These are phyloP conservation scores for Acheta domesticus DNA, from an alignment of 2,888 invertebrate genomes.

Conservation along the genomic window DNA sequence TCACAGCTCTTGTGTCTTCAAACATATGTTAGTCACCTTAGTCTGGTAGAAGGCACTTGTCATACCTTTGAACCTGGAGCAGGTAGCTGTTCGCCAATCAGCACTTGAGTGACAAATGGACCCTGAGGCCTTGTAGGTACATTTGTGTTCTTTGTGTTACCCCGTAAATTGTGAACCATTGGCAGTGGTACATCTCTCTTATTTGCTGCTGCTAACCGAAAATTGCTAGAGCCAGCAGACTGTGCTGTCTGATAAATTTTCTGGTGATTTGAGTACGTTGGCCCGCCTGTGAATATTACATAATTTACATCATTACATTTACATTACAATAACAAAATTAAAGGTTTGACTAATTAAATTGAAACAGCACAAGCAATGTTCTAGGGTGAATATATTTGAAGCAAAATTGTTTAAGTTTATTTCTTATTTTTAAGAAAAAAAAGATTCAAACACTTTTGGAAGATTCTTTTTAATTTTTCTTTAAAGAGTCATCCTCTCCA, in stretches of 20 bases:
- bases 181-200: constrained; percentile 35
- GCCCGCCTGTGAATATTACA: not conserved
- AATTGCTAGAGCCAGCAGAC: not conserved
- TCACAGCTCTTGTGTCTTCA: too few relatives aligned
- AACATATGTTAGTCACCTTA: too few relatives aligned
- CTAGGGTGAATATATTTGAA: too few relatives aligned
- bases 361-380: too few relatives aligned
- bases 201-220: not conserved
- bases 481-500: too few relatives aligned
- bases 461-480: too few relatives aligned
- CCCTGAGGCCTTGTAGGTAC: constrained; percentile 46
- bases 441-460: too few relatives aligned
- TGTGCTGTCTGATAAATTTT: constrained; percentile 19
- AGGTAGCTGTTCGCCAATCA: constrained; percentile 49
- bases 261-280: not conserved
- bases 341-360: too few relatives aligned
- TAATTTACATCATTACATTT: too few relatives aligned
- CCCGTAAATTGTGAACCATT: constrained; percentile 26
- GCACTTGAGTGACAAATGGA: constrained; percentile 61
- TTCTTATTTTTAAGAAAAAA: too few relatives aligned
- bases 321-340: too few relatives aligned
- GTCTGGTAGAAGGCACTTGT: not conserved
- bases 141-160: constrained; percentile 37
- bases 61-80: constrained; percentile 41
- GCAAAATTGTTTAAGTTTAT: too few relatives aligned